Conservation (phyloP, 92 coral and sea anemone species). For the Epizoanthus ramosus region DNA sequence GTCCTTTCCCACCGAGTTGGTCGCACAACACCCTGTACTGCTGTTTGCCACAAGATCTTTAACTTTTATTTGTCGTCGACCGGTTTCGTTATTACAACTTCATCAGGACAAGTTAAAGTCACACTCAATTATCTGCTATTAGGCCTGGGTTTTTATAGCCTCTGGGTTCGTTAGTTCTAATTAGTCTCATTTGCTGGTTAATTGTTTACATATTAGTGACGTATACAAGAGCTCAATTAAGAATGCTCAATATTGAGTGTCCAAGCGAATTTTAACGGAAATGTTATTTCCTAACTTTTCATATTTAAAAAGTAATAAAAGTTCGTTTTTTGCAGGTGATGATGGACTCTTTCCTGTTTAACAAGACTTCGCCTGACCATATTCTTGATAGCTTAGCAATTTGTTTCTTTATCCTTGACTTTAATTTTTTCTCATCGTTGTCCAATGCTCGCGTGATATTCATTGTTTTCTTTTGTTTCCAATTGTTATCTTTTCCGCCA, state of each 20-base stretch:
- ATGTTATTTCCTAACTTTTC: not conserved
- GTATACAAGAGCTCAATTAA: not conserved
- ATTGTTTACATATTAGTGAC: not conserved
- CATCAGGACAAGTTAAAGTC: slow-evolving; percentile 6
- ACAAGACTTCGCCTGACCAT: not conserved
- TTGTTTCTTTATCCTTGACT: too few species aligned
- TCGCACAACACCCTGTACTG: not conserved
- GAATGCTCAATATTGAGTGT: not conserved
- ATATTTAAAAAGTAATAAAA: not conserved
- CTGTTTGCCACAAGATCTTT: slow-evolving; percentile 1
- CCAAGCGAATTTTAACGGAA: not conserved
- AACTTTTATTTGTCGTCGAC: slow-evolving; percentile 6
- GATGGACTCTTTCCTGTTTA: not conserved
- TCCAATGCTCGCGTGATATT: too few species aligned
- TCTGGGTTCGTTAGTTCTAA: slow-evolving; percentile 8
- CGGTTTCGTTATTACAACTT: slow-evolving; percentile 5
- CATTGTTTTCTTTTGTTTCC: too few species aligned
- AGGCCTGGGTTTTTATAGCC: not conserved
- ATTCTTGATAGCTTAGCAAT: too few species aligned
- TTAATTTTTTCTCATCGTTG: too few species aligned
- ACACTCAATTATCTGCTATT: slow-evolving; percentile 11
- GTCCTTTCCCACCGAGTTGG: slow-evolving; percentile 1
- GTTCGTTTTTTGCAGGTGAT: not conserved
- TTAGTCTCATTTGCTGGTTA: not conserved
- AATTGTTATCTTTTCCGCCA: too few species aligned